Percentiles rank a stretch among this genome's conserved stretches.
Conservation (phyloP, 2,113 vertebrate species). For the Chaenogobius annularis region DNA sequence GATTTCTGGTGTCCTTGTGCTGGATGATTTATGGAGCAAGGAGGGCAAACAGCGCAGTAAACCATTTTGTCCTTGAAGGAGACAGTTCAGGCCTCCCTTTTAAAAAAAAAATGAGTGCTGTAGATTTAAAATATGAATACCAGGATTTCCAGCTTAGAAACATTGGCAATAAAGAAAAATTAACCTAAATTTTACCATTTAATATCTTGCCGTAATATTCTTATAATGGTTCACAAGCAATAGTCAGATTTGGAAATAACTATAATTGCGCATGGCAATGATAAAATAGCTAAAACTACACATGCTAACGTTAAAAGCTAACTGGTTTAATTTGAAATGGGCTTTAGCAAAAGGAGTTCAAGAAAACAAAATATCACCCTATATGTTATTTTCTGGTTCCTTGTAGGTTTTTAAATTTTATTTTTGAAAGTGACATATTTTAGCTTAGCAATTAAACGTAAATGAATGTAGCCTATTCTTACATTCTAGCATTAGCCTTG, state of each 20-base stretch:
- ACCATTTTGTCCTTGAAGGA: slow-evolving; percentile 34
- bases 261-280: background rate
- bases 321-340: background rate
- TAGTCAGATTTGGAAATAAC: background rate
- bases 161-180: background rate
- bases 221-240: background rate
- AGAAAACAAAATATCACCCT: background rate
- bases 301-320: background rate
- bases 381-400: background rate
- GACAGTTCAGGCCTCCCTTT: slow-evolving; percentile 29
- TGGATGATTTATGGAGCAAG: slow-evolving; percentile 53
- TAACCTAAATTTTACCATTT: background rate
- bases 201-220: background rate
- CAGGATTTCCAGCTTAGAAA: background rate
- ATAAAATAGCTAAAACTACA: background rate
- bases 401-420: background rate
- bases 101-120: slow-evolving; percentile 43
- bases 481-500: too few relatives aligned
- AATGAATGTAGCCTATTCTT: too few relatives aligned
- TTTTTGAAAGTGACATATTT: background rate
- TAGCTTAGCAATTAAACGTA: background rate
- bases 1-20: slow-evolving; percentile 48
- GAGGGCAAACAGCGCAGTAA: slow-evolving; percentile 27
- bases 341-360: background rate
- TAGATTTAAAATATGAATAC: slow-evolving; percentile 10